Evolutionary conservation across 2,797 vertebrate species (phyloP).

Genomic region (Melanotaenia trifasciata): DNA sequence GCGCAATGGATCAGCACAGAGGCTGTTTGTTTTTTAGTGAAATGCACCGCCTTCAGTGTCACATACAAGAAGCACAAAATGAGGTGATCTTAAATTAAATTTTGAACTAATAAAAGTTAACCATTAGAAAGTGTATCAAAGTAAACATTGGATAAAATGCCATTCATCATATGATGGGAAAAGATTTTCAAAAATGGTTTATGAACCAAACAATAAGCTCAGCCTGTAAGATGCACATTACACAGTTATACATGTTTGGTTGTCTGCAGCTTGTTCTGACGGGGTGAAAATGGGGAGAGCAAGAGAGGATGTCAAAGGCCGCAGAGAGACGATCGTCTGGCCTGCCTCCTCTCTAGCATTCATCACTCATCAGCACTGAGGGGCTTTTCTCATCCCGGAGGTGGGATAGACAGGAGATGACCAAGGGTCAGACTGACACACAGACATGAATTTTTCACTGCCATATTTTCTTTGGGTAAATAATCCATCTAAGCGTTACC

Average conservation of each 20-base stretch:
- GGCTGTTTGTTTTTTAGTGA: slow-evolving; percentile 35
- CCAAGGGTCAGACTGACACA: slow-evolving; percentile 75
- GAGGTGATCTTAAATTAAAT: neutral
- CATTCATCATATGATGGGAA: neutral
- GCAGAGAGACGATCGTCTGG: slow-evolving; percentile 58
- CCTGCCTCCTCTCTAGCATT: slow-evolving; percentile 61
- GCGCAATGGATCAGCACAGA: slow-evolving; percentile 36
- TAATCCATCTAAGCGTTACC: slow-evolving; percentile 70
- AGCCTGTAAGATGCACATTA: neutral
- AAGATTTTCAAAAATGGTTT: neutral
- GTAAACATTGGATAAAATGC: neutral
- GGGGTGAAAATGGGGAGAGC: slow-evolving; percentile 54
- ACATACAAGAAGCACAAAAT: neutral
- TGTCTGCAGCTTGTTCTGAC: slow-evolving; percentile 48
- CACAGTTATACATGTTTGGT: slow-evolving; percentile 2
- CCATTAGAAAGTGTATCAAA: neutral
- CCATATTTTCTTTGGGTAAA: slow-evolving; percentile 83
- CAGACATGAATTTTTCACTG: slow-evolving; percentile 81
- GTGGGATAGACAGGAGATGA: slow-evolving; percentile 59
- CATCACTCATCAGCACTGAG: slow-evolving; percentile 75
- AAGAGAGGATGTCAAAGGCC: slow-evolving; percentile 62
- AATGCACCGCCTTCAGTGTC: slow-evolving; percentile 9
- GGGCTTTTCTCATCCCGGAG: slow-evolving; percentile 75
- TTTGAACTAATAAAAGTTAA: neutral
- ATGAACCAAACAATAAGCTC: neutral